Evolutionary conservation across 1,140 invertebrate genomes (phyloP).

Genomic region (Drosophila ohnishii): DNA sequence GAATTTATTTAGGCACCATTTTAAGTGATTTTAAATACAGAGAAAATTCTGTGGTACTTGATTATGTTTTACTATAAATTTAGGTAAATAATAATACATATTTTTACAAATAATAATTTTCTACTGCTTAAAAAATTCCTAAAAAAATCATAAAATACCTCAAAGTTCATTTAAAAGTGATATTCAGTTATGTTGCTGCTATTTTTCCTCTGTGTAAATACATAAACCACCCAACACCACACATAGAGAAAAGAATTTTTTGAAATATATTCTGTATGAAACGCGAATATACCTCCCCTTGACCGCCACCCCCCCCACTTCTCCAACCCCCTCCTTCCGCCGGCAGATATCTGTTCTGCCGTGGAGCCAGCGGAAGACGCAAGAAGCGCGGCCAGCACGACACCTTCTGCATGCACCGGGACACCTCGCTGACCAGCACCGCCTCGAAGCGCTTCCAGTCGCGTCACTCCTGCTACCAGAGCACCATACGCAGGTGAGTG

Average conservation of each 20-base stretch:
- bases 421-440: conserved; percentile 81
- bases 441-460: conserved; percentile 78
- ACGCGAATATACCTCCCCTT: conserved; percentile 5
- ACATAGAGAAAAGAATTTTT: conserved; percentile 7
- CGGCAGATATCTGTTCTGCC: conserved; percentile 79
- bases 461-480: conserved; percentile 76
- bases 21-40: too few relatives aligned
- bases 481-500: conserved; percentile 76
- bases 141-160: neutral
- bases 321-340: neutral
- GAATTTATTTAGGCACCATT: too few relatives aligned
- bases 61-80: too few relatives aligned
- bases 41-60: too few relatives aligned
- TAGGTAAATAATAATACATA: too few relatives aligned
- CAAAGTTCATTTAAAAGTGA: neutral
- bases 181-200: neutral
- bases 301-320: neutral
- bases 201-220: conserved; percentile 20
- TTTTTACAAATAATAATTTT: neutral
- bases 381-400: conserved; percentile 76
- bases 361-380: conserved; percentile 59
- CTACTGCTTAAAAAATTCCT: neutral
- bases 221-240: neutral
- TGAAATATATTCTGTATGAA: conserved; percentile 38
- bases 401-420: conserved; percentile 78